Evolutionary conservation across 35 echinoderm and acorn worm species (phyloP).

Genomic region (Nesometra sesokonis): DNA sequence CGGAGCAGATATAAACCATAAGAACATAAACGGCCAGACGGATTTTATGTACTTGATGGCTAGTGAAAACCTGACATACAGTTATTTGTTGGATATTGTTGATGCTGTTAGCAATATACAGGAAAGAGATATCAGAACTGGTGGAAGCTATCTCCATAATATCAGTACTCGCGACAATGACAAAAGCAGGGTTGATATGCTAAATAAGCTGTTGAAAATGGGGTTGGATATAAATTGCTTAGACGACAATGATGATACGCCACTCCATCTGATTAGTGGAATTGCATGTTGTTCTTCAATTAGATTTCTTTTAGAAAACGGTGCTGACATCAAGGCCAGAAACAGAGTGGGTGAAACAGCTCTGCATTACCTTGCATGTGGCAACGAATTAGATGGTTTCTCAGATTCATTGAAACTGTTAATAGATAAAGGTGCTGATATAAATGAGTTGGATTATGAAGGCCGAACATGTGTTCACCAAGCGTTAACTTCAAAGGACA

Average conservation of each 20-base stretch:
- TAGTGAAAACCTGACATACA: not conserved
- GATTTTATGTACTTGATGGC: not conserved
- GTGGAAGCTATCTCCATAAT: not conserved
- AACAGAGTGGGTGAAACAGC: not conserved
- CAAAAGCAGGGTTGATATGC: not conserved
- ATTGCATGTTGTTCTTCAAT: not conserved
- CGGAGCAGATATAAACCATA: not conserved
- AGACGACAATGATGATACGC: not conserved
- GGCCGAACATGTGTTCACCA: not conserved
- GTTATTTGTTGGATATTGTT: not conserved
- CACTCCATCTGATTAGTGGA: not conserved
- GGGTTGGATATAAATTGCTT: not conserved
- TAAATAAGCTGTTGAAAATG: not conserved
- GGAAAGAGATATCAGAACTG: not conserved
- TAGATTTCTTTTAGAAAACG: not conserved
- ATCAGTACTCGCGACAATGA: not conserved
- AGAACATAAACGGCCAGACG: not conserved
- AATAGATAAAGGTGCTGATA: not conserved
- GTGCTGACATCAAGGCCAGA: not conserved
- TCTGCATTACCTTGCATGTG: not conserved
- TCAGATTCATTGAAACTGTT: not conserved
- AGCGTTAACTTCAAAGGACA: not conserved
- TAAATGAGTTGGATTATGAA: not conserved
- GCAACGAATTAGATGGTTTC: not conserved
- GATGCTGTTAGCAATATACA: not conserved